These are phyloP conservation scores for Amphimallon solstitiale DNA, from an alignment of 2,888 invertebrate genomes.

Conservation along the genomic window DNA sequence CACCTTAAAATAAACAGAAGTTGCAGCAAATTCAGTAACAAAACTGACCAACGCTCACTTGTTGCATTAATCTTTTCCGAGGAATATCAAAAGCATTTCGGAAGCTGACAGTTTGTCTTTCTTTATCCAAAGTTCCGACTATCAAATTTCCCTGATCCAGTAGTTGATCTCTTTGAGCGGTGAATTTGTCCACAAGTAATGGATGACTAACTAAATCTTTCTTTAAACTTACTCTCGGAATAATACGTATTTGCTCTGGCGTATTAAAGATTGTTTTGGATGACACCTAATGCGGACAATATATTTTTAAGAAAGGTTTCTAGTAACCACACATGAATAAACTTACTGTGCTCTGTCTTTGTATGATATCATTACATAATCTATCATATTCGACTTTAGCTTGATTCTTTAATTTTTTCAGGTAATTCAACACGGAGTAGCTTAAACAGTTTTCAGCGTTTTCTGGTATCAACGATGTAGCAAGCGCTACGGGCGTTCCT, in stretches of 20 bases:
- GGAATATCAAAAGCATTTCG: conserved; percentile 97
- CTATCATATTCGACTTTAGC: conserved; percentile 92
- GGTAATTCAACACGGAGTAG: conserved; percentile 91
- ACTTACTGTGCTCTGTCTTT: conserved; percentile 66
- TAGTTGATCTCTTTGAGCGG: conserved; percentile 83
- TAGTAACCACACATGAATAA: neutral
- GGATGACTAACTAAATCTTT: conserved; percentile 87
- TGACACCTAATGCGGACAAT: conserved; percentile 36
- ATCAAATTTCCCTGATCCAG: conserved; percentile 88
- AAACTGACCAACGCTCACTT: conserved; percentile 62
- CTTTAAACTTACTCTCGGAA: conserved; percentile 70
- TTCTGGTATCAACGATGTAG: conserved; percentile 90
- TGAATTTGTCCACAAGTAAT: conserved; percentile 82
- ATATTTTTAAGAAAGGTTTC: neutral
- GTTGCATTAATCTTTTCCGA: conserved; percentile 86
- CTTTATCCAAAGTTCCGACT: conserved; percentile 70
- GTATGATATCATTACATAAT: conserved; percentile 81
- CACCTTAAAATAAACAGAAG: conserved; percentile 65
- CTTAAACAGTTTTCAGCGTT: conserved; percentile 92
- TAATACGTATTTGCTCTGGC: conserved; percentile 63
- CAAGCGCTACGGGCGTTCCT: conserved; percentile 78
- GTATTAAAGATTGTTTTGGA: conserved; percentile 44
- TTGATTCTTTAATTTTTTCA: conserved; percentile 95
- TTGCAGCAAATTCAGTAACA: neutral
- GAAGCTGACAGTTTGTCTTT: conserved; percentile 73